Evolutionary conservation across 2,797 vertebrate genomes (phyloP).

Genomic region (Pangasius krempfi): DNA sequence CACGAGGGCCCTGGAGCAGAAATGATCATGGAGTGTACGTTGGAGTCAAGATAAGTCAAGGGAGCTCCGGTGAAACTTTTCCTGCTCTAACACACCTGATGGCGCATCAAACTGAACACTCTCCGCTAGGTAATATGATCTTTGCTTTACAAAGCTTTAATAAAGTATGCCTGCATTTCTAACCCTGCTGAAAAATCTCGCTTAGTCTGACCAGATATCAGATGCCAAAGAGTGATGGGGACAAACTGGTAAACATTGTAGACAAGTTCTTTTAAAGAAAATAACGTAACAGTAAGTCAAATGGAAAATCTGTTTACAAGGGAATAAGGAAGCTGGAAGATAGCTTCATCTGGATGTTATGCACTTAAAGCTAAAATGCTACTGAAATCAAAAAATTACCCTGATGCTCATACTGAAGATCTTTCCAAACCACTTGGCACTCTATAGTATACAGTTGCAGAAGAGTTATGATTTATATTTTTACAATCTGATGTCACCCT

Average conservation of each 20-base stretch:
- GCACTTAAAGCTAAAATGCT: not conserved
- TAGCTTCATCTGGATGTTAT: not conserved
- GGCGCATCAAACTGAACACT: not conserved
- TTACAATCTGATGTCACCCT: not conserved
- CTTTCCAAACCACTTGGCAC: too few relatives aligned
- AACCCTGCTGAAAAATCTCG: not conserved
- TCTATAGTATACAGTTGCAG: not conserved
- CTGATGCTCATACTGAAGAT: not conserved
- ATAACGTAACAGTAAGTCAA: not conserved
- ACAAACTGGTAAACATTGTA: not conserved
- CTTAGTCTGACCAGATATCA: not conserved
- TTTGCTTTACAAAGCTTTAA: not conserved
- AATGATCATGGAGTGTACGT: not conserved
- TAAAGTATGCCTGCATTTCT: too few relatives aligned
- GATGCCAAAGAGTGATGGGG: not conserved
- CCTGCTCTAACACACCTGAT: not conserved
- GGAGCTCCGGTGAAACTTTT: not conserved
- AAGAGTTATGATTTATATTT: not conserved
- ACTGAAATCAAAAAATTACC: not conserved
- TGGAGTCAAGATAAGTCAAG: too few relatives aligned
- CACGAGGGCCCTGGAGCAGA: conserved; percentile 62
- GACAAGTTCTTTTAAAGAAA: not conserved
- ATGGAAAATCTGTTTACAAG: not conserved
- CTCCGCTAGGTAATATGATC: not conserved
- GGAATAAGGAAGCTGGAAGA: not conserved